A percentile compares a stretch with the other conserved stretches of the same genome.
Evolutionary conservation across 2,113 vertebrate genomes (phyloP).

Genomic region (Megaceryle maxima): DNA sequence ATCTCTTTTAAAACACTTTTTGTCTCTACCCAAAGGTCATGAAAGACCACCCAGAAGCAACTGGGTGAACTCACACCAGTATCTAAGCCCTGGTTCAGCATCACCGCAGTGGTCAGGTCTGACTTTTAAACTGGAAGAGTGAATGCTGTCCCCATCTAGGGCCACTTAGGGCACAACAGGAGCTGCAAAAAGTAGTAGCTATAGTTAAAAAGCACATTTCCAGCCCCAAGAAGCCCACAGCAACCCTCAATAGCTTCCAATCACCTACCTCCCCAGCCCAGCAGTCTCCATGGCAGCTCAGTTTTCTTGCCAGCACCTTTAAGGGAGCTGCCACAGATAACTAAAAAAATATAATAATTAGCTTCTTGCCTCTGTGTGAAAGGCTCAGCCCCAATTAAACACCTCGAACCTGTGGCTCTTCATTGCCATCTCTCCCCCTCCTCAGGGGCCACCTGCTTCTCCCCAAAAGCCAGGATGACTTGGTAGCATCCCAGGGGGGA

Average conservation of each 20-base stretch:
- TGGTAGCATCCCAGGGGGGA: accelerated
- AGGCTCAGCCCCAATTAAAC: not conserved
- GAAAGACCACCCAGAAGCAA: not conserved
- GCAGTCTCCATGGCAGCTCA: not conserved
- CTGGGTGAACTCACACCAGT: not conserved
- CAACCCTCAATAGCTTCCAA: not conserved
- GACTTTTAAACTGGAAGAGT: not conserved
- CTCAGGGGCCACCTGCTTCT: not conserved
- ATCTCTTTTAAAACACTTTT: not conserved
- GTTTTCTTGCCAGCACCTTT: not conserved
- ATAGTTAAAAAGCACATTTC: not conserved
- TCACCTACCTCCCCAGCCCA: not conserved
- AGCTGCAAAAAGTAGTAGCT: not conserved
- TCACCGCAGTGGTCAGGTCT: accelerated
- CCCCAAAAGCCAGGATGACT: accelerated
- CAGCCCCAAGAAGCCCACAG: not conserved
- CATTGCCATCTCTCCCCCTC: accelerated
- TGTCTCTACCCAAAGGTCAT: not conserved
- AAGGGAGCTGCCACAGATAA: not conserved
- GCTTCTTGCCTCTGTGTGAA: not conserved
- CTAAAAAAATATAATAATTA: not conserved
- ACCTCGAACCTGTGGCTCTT: not conserved
- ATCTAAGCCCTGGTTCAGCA: not conserved
- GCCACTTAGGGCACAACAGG: not conserved
- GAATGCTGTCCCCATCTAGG: not conserved